Percentiles rank a stretch among this genome's conserved stretches.
Conservation (phyloP, 2,888 invertebrate species). For the Drosophila koepferae region DNA sequence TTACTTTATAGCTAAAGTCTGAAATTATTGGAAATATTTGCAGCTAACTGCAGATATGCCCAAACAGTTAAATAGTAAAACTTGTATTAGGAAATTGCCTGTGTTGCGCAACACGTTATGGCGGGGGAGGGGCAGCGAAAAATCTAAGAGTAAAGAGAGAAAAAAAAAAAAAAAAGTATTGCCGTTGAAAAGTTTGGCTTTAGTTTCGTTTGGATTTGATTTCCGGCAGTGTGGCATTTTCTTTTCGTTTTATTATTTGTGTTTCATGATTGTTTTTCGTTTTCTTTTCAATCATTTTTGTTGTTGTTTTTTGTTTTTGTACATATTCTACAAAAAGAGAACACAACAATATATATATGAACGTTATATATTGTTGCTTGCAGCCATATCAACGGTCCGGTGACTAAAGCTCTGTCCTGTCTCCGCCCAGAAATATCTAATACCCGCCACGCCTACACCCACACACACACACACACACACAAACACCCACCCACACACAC, state of each 20-base stretch:
- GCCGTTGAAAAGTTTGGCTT: conserved; percentile 1
- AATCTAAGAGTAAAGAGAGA: conserved; percentile 11
- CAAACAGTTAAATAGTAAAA: neutral
- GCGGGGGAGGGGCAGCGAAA: neutral
- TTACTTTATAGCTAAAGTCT: neutral
- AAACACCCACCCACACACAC: neutral
- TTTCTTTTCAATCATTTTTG: conserved; percentile 2
- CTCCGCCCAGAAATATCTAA: conserved; percentile 48
- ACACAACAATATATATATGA: conserved; percentile 42
- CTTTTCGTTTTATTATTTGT: neutral
- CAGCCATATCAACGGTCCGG: conserved; percentile 86
- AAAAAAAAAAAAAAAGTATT: conserved; percentile 12
- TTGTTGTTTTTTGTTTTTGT: neutral
- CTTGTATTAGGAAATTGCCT: neutral
- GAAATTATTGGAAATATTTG: neutral
- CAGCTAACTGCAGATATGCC: neutral
- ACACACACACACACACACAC: conserved; percentile 13
- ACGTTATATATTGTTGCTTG: conserved; percentile 60
- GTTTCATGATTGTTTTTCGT: neutral
- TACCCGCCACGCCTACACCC: conserved; percentile 41
- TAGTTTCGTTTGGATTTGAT: conserved; percentile 26
- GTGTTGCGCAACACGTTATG: conserved; percentile 4
- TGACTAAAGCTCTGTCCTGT: conserved; percentile 83
- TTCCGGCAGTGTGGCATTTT: conserved; percentile 24
- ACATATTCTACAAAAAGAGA: conserved; percentile 14